Base-by-base conservation (phyloP, 64 coral and sea anemone species). In the Dendronephthya gigantea region DNA sequence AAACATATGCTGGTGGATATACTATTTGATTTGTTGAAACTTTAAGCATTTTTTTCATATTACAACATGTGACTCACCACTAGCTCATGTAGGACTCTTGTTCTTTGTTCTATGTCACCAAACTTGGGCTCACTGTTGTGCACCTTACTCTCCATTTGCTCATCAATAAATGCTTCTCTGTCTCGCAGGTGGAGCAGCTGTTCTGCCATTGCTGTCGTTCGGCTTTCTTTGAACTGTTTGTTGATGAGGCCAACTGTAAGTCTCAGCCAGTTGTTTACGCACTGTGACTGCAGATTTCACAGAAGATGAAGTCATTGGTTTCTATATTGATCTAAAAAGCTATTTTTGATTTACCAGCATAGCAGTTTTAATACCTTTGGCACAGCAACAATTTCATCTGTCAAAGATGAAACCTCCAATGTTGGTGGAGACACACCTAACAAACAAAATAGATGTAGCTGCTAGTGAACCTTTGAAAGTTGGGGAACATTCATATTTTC, bases 181-280 rank as follows among this genome's bases (percentile, higher is more conserved):
- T 92, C 86, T 48, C 76, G 86, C 43, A 92, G 84, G 52, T 92
- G 89, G 59, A 92, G 29, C 36, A 92, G 41, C 32, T 92, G 91
- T 45, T 87, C n/a, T 1, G 86, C 91, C 25, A 83, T 70, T 15
- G 88, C 50, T 31, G 88, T 83, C 58, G 88, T 68, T 69, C 89
- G 86, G 33, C 88, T 87, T 11, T 92, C 87, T 41, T 35, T 48
- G 51, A 89, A 92, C 50, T 88, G 84, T 35, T 83, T 88, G 76
- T 92, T 92, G 10, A 92, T 48, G 14, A 92, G 19, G 13, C 91
- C 91, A 39, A 89, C 82, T 34, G 83, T 83, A 1, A 92, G 51
- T 35, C 69, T 89, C 33, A 87, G 70, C 91, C 91, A 92, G 82
- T 88, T 85, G 81, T 89, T 92, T 7, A 89, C 48, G 29, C 83